Evolutionary conservation across 2,888 invertebrate species (phyloP).

Genomic region (Bhutanitis thaidina): DNA sequence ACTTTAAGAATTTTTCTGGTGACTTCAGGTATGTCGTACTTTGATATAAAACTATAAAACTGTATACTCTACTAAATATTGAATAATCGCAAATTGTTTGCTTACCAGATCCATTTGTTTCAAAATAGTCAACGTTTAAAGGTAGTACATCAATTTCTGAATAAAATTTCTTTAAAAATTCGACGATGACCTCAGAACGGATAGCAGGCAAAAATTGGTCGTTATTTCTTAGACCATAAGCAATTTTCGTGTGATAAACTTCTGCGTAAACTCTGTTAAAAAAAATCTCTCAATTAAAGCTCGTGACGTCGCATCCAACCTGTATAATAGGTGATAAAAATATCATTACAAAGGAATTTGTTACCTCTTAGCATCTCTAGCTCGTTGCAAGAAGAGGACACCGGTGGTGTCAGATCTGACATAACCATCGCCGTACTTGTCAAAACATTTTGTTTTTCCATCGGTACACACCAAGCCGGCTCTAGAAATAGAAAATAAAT

Average conservation of each 20-base stretch:
- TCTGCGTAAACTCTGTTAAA: conserved; percentile 47
- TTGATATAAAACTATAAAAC: too few relatives aligned
- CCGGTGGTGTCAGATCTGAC: conserved; percentile 86
- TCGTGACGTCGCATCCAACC: too few relatives aligned
- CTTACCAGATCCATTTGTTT: conserved; percentile 88
- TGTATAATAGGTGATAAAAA: too few relatives aligned
- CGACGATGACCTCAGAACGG: conserved; percentile 5
- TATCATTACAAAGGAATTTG: too few relatives aligned
- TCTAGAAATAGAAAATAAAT: background rate
- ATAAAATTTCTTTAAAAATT: conserved; percentile 78
- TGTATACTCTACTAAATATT: too few relatives aligned
- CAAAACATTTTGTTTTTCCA: conserved; percentile 93
- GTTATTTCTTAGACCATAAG: background rate
- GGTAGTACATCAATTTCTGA: conserved; percentile 83
- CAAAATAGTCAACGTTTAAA: conserved; percentile 84
- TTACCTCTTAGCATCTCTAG: conserved; percentile 77
- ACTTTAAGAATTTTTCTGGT: too few relatives aligned
- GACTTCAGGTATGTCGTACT: too few relatives aligned
- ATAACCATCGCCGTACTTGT: conserved; percentile 87
- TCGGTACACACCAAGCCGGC: conserved; percentile 51
- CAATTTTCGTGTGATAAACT: conserved; percentile 41
- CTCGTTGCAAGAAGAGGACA: conserved; percentile 84
- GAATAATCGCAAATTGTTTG: background rate
- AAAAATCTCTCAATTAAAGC: conserved; percentile 1
- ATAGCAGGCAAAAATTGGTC: background rate